These are phyloP conservation scores for Penaeus japonicus DNA, from an alignment of 1,140 invertebrate species.

Conservation along the genomic window DNA sequence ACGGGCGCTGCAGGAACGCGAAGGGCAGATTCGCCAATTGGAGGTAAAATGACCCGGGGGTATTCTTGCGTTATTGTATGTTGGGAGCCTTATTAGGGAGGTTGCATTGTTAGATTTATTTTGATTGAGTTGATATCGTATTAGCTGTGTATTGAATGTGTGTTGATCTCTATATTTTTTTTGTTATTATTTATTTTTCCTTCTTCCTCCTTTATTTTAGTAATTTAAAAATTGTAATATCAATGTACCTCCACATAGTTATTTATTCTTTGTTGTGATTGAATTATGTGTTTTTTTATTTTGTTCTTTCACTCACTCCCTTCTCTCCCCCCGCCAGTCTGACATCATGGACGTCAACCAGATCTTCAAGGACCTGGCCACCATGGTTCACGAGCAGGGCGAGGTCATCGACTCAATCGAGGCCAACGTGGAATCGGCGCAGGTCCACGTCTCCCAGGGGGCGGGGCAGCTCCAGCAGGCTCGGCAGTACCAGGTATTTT, in stretches of 20 bases:
- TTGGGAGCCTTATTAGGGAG: no score
- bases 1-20: slow-evolving; percentile 85
- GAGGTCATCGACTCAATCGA: slow-evolving; percentile 96
- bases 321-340: slow-evolving; percentile 69
- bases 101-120: no score
- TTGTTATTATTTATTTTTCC: no score
- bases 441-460: slow-evolving; percentile 84
- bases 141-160: slow-evolving; percentile 21
- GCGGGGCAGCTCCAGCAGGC: slow-evolving; percentile 82
- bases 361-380: slow-evolving; percentile 95
- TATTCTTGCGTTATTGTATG: neutral
- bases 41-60: slow-evolving; percentile 73
- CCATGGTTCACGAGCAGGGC: slow-evolving; percentile 97
- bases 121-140: no score
- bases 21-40: slow-evolving; percentile 86
- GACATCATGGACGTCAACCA: slow-evolving; percentile 97
- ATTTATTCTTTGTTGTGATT: no score
- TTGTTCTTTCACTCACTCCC: no score
- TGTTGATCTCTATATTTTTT: no score
- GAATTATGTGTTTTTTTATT: no score
- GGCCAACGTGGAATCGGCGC: slow-evolving; percentile 90
- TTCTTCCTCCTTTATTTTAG: no score
- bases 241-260: no score
- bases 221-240: no score
- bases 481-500: slow-evolving; percentile 76